Percentiles rank a stretch among this genome's conserved stretches.
These are phyloP conservation scores for Metallyticus violacea DNA, from an alignment of 2,888 invertebrate genomes.

Conservation along the genomic window DNA sequence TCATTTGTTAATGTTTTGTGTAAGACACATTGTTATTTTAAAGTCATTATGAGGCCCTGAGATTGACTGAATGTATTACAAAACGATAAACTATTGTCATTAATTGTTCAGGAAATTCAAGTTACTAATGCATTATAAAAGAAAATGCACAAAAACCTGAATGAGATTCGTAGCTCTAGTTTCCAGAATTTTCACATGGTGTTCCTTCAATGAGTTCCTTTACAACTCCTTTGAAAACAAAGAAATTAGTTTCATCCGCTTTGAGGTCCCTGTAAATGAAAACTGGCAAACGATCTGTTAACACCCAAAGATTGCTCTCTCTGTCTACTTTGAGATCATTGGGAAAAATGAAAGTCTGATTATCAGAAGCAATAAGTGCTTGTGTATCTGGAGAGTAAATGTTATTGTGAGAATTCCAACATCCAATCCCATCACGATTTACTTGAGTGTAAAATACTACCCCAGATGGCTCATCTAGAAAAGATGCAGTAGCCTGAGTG, in stretches of 20 bases:
- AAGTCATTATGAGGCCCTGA: too few relatives aligned
- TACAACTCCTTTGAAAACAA: slow-evolving; percentile 66
- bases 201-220: slow-evolving; percentile 69
- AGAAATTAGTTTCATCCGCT: slow-evolving; percentile 64
- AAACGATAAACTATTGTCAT: too few relatives aligned
- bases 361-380: slow-evolving; percentile 68
- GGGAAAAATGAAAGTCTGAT: slow-evolving; percentile 70
- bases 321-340: slow-evolving; percentile 75
- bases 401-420: slow-evolving; percentile 67
- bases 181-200: slow-evolving; percentile 56
- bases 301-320: slow-evolving; percentile 67
- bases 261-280: slow-evolving; percentile 65
- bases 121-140: too few relatives aligned
- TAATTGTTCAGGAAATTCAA: too few relatives aligned
- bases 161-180: neutral
- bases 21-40: too few relatives aligned
- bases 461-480: slow-evolving; percentile 66
- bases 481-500: slow-evolving; percentile 70
- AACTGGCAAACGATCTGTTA: slow-evolving; percentile 68
- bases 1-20: too few relatives aligned
- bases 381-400: slow-evolving; percentile 67
- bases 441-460: slow-evolving; percentile 73
- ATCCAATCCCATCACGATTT: slow-evolving; percentile 72
- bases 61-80: too few relatives aligned
- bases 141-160: too few relatives aligned